These are phyloP conservation scores for Whitmania pigra DNA, from an alignment of 1,140 invertebrate species.

Conservation along the genomic window DNA sequence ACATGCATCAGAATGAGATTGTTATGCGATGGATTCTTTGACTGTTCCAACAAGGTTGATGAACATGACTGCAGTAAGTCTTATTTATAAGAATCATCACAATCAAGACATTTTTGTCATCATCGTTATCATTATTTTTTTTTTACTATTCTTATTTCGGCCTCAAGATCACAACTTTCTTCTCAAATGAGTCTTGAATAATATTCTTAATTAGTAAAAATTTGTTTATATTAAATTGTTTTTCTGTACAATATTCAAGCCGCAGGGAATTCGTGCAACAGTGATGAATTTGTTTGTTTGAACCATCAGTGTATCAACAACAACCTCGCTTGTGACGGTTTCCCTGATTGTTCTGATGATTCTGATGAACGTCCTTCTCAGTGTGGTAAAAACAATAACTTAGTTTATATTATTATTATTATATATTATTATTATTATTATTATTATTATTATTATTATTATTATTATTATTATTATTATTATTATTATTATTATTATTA, in stretches of 20 bases:
- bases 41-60: no score
- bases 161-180: not conserved
- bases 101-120: not conserved
- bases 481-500: no score
- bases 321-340: not conserved
- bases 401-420: not conserved
- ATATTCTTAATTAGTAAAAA: no score
- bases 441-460: not conserved
- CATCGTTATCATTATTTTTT: not conserved
- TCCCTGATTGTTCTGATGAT: not conserved
- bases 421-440: not conserved
- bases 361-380: not conserved
- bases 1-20: not conserved
- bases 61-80: not conserved
- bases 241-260: no score
- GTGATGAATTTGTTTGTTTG: not conserved
- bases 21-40: not conserved
- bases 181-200: slow-evolving; percentile 6
- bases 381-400: not conserved
- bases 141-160: not conserved
- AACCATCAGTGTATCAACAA: slow-evolving; percentile 2
- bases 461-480: no score
- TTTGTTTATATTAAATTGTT: no score
- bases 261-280: not conserved
- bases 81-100: not conserved